Conservation (phyloP, 2,888 invertebrate species). For the Dicranocentrus wangi region DNA sequence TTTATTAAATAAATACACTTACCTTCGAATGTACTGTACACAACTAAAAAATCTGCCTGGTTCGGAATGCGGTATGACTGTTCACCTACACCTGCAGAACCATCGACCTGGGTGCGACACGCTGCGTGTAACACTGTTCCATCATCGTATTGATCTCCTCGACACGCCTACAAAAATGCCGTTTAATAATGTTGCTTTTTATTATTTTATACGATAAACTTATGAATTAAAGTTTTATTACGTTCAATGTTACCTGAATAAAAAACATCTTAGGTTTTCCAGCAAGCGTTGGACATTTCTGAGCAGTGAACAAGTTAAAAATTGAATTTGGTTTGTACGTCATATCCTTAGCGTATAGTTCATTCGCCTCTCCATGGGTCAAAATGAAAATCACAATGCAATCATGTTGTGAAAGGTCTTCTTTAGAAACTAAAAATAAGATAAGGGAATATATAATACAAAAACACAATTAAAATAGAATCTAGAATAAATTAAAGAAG, state of each 20-base stretch:
- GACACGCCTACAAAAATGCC: slow-evolving; percentile 75
- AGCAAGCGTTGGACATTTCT: slow-evolving; percentile 65
- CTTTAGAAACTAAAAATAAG: slow-evolving; percentile 20
- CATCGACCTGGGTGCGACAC: slow-evolving; percentile 43
- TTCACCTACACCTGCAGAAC: not conserved
- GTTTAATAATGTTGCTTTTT: not conserved
- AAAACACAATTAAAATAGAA: not conserved
- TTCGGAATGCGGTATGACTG: slow-evolving; percentile 61
- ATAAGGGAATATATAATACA: too few species aligned
- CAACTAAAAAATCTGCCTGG: slow-evolving; percentile 66
- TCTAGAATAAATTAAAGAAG: too few species aligned
- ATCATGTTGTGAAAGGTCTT: slow-evolving; percentile 42
- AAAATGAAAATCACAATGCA: slow-evolving; percentile 33
- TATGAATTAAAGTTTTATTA: not conserved
- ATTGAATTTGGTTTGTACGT: slow-evolving; percentile 53
- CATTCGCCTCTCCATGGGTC: slow-evolving; percentile 3
- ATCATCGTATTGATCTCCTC: slow-evolving; percentile 75
- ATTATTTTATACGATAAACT: too few species aligned
- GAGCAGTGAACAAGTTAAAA: slow-evolving; percentile 59
- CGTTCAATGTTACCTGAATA: slow-evolving; percentile 53
- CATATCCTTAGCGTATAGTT: slow-evolving; percentile 58
- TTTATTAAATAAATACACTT: not conserved
- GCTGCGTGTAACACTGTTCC: slow-evolving; percentile 73
- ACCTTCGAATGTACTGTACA: slow-evolving; percentile 68
- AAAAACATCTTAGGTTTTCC: slow-evolving; percentile 70